Evolutionary conservation across 2,113 vertebrate species (phyloP).

Genomic region (Lichenostomus cassidix): DNA sequence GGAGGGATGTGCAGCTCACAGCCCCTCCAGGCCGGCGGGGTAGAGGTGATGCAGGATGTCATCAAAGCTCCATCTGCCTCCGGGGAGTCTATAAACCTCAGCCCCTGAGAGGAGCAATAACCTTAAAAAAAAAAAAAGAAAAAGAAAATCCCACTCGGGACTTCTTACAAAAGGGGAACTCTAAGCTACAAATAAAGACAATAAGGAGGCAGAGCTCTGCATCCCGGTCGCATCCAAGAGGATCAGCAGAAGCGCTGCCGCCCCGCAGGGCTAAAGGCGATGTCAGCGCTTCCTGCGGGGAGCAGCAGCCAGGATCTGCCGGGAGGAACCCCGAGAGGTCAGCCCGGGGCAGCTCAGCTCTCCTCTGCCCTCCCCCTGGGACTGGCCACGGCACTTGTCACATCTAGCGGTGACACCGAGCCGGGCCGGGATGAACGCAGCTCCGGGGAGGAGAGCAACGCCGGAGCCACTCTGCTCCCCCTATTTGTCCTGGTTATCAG

Average conservation of each 20-base stretch:
- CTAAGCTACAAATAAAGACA: not conserved
- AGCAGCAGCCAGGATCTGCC: rapidly evolving
- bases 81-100: not conserved
- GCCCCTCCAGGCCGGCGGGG: not conserved
- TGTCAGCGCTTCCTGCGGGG: rapidly evolving
- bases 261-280: not conserved
- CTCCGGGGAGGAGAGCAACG: not conserved
- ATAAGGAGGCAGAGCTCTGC: not conserved
- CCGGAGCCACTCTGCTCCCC: not conserved
- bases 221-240: rapidly evolving
- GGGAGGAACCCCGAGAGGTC: not conserved
- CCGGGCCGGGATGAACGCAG: not conserved
- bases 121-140: not conserved
- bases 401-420: not conserved
- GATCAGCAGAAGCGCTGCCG: not conserved
- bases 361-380: not conserved
- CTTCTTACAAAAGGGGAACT: not conserved
- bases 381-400: not conserved
- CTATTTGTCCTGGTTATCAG: constrained; percentile 37
- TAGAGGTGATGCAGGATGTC: not conserved
- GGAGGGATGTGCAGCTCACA: not conserved
- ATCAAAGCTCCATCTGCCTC: not conserved
- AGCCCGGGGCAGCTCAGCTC: not conserved
- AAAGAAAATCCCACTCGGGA: not conserved
- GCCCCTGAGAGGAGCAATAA: constrained; percentile 5